phyloP scores from a whole-genome alignment of 2,113 vertebrate species.

The Rhadina sibilatrix region DNA sequence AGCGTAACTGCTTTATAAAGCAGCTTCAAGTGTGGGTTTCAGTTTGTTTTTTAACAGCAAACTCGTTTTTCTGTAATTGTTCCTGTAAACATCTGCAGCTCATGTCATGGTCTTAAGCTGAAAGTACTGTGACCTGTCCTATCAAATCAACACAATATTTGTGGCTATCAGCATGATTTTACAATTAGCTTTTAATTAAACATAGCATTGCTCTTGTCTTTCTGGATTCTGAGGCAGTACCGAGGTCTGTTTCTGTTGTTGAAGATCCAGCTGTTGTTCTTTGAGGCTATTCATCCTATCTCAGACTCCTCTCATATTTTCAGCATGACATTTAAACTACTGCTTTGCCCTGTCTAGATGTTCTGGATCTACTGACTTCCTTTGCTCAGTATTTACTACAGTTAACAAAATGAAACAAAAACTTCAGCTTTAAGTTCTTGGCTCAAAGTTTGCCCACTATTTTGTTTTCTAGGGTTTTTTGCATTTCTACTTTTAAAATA shows the following conservation, averaged over 20 bases:
- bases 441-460: background rate
- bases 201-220: background rate
- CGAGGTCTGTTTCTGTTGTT: background rate
- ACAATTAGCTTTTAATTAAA: constrained; percentile 2
- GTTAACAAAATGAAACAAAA: background rate
- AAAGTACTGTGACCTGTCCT: background rate
- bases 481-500: background rate
- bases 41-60: background rate
- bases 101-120: background rate
- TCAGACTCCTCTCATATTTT: background rate
- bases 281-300: background rate
- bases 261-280: background rate
- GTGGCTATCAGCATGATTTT: background rate
- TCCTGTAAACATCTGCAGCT: background rate
- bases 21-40: background rate
- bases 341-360: background rate
- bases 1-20: background rate
- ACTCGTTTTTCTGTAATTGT: background rate
- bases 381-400: background rate
- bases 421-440: background rate
- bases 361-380: background rate
- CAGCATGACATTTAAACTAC: background rate
- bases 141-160: background rate
- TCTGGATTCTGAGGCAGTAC: background rate
- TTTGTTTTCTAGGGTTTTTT: background rate